These are phyloP conservation scores for Macheiramphus alcinus DNA, from an alignment of 2,113 vertebrate genomes.

Conservation along the genomic window DNA sequence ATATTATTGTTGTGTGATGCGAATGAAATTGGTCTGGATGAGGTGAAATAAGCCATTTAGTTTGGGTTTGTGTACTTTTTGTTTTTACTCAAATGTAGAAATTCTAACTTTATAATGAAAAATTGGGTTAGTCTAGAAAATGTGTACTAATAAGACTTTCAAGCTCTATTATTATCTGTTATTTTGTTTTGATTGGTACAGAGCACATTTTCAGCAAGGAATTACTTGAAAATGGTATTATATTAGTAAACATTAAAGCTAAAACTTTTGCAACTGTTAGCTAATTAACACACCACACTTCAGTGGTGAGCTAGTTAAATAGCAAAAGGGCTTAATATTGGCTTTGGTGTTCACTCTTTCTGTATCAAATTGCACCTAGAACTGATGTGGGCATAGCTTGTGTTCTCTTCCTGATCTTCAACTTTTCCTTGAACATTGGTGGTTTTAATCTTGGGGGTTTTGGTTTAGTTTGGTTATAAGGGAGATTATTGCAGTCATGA, in stretches of 20 bases:
- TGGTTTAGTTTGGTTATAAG: background rate
- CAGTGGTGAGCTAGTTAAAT: background rate
- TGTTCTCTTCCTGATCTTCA: background rate
- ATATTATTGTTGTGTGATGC: background rate
- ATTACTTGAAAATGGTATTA: background rate
- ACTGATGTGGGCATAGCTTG: background rate
- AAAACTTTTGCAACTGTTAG: background rate
- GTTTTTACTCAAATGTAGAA: background rate
- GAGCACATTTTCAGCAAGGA: background rate
- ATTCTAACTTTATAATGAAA: background rate
- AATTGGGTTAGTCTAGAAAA: background rate
- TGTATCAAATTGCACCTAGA: background rate
- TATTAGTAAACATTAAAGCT: background rate
- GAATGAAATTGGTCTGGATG: background rate
- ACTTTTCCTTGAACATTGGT: background rate
- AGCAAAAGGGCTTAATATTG: background rate
- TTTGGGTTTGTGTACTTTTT: background rate
- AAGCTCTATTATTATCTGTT: background rate
- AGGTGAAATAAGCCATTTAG: background rate
- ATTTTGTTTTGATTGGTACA: background rate
- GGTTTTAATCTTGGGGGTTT: background rate
- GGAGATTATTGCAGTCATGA: background rate
- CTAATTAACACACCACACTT: background rate
- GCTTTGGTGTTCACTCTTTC: background rate
- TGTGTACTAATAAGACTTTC: background rate